Base-by-base conservation (phyloP, 2,888 invertebrate species). In the Oligia fasciuncula region DNA sequence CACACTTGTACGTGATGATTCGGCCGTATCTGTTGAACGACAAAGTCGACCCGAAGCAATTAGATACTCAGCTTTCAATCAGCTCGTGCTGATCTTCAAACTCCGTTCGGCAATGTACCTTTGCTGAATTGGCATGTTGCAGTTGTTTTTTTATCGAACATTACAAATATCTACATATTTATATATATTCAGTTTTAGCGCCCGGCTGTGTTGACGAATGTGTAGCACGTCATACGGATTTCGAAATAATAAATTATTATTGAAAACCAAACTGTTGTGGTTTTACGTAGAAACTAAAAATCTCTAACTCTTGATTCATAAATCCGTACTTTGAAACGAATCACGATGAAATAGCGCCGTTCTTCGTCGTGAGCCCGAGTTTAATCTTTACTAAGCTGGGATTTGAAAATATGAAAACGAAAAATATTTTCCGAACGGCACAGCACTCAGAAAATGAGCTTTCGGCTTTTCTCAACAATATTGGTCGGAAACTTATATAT, bases 311-410 rank as follows among this genome's bases (percentile, higher is more conserved):
- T n/a, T 43, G 8, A 79, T 43, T 43, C n/a, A 43, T 60, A 19
- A 63, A 65, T 8, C 0, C 4, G 19, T 40, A 65, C 43, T 77
- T 69, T 57, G 14, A 57, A 40, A 46, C 13, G 19, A 69, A 57
- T 19, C 14, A 57, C 46, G 17, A 14, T 29, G 14, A 68, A 68
- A 76, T 49, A 49, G 13, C 40, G 0, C 23, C 9, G 23, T 43
- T 43, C 49, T 73, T 51, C 57, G 40, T 51, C 6, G 23, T 35
- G 74, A 81, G 66, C 43, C 73, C 29, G 57, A 43, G 1, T 68
- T 69, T 49, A 83, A 76, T 83, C 83, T 76, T 14, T 57, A 17
- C 23, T 76, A 83, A 69, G 77, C 77, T 57, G 62, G 77, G 68
- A 69, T 83, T 76, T 29, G 57, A 57, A 83, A 80, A 57, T 69